Evolutionary conservation across 2,797 vertebrate genomes (phyloP), one percentile per base, ranked within the genome.

Genomic region (Anableps anableps): DNA sequence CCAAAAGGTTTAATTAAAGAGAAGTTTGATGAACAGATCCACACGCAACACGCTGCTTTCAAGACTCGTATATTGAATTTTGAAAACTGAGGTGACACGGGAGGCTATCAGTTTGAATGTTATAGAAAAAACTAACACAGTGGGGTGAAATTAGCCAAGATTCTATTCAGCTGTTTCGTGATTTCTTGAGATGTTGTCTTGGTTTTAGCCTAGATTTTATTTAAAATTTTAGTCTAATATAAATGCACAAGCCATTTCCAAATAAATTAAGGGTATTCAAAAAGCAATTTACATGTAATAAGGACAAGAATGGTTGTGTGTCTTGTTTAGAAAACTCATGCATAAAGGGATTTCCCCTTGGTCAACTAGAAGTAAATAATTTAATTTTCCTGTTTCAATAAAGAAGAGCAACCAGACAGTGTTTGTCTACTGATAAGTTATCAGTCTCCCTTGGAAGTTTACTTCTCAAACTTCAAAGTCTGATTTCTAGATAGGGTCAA

Each of bases 41-140:
- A 58, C 74, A 23, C 26, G 38, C 7, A 19, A 78, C 23, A 11
- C n/a, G 23, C 64, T 76, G 72, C 29, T 23, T 45, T 76, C 73
- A 38, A 14, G 19, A 38, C 36, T 38, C 36, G 0, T 26, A 38
- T 41, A 11, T 23, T 68, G 64, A 26, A 68, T 68, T 38, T 38
- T 7, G 16, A 10, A 23, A 73, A 53, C 29, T 72, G 29, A 80
- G 55, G 66, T 38, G 62, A 77, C 82, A 76, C 60, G 41, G 36
- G 62, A 43, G 66, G 66, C 36, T 43, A 4, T 26, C 21, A 41
- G 23, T 70, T 38, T 43, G 36, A 70, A 43, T 70, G 21, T 43
- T 26, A 26, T 43, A 43, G 23, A 26, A 70, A 70, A 70, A n/a
- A 26, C 62, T 38, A 66, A 43, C 36, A 43, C 38, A 43, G 66